Percentiles rank a stretch among this genome's conserved stretches.
Conservation (phyloP, 2,113 vertebrate genomes). For the Epinephelus lanceolatus region DNA sequence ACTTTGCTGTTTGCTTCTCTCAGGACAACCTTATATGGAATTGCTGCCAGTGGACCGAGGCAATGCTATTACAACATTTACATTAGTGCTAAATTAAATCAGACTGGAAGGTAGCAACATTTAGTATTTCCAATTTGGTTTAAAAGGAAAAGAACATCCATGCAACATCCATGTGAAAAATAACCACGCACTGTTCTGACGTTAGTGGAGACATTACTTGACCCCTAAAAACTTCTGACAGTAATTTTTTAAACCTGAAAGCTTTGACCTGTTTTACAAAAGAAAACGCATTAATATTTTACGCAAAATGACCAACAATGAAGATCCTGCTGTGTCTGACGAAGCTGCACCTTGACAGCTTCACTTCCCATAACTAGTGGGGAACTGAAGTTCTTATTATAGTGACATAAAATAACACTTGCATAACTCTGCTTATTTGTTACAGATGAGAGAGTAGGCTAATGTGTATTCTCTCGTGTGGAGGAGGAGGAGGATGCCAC, state of each 20-base stretch:
- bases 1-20: conserved; percentile 61
- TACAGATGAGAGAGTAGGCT: conserved; percentile 66
- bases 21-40: conserved; percentile 68
- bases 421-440: conserved; percentile 75
- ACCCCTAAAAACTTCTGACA: conserved; percentile 20
- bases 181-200: conserved; percentile 13
- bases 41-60: conserved; percentile 17
- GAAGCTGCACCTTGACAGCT: conserved; percentile 75
- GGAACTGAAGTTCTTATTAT: conserved; percentile 68
- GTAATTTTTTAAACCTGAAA: conserved; percentile 42
- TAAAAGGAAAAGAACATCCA: conserved; percentile 34
- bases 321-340: conserved; percentile 51
- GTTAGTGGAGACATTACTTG: conserved; percentile 11
- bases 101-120: conserved; percentile 29
- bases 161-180: conserved; percentile 8
- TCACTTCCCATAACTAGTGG: conserved; percentile 72
- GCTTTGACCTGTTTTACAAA: conserved; percentile 49
- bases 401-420: conserved; percentile 80
- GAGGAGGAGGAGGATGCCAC: conserved; percentile 19
- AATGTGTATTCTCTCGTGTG: conserved; percentile 49
- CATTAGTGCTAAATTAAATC: conserved; percentile 55
- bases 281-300: conserved; percentile 64
- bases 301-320: conserved; percentile 52
- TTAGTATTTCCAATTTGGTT: conserved; percentile 7
- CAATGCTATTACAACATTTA: conserved; percentile 49